A percentile compares a stretch with the other conserved stretches of the same genome.
These are phyloP conservation scores for Brachyistius frenatus DNA, from an alignment of 2,113 vertebrate species.

Conservation along the genomic window DNA sequence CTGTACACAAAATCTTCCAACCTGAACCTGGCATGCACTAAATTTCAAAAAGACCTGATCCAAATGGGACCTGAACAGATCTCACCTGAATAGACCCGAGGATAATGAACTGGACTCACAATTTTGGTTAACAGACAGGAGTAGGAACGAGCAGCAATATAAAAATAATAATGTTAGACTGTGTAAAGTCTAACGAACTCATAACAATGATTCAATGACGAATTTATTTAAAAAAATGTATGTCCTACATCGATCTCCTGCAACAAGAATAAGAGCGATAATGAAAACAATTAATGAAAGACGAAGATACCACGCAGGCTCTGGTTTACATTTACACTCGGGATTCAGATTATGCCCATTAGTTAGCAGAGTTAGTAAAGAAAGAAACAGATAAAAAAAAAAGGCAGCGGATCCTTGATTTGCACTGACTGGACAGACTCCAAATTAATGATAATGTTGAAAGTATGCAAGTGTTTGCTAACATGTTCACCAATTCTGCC, in stretches of 20 bases:
- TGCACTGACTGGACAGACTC: background rate
- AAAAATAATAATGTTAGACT: background rate
- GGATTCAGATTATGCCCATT: background rate
- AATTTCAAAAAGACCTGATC: background rate
- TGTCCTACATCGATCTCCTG: background rate
- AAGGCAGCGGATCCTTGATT: background rate
- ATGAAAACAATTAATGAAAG: background rate
- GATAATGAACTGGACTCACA: slow-evolving; percentile 25
- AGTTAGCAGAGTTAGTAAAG: background rate
- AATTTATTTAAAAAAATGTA: background rate
- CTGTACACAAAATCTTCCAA: background rate
- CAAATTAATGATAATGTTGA: background rate
- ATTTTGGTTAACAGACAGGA: slow-evolving; percentile 12
- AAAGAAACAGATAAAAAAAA: background rate
- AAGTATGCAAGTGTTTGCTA: background rate
- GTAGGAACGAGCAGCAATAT: slow-evolving; percentile 25
- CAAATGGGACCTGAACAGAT: slow-evolving; percentile 3
- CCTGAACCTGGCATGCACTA: too few relatives aligned
- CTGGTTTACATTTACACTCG: background rate
- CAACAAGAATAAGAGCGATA: background rate
- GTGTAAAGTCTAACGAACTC: background rate
- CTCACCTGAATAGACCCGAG: slow-evolving; percentile 2
- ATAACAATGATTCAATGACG: background rate
- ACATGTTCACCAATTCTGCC: background rate
- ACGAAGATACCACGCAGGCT: background rate